Percentiles rank a stretch among this genome's conserved stretches.
phyloP scores from a whole-genome alignment of 2,888 invertebrate genomes.

The Cryptus viduatorius region DNA sequence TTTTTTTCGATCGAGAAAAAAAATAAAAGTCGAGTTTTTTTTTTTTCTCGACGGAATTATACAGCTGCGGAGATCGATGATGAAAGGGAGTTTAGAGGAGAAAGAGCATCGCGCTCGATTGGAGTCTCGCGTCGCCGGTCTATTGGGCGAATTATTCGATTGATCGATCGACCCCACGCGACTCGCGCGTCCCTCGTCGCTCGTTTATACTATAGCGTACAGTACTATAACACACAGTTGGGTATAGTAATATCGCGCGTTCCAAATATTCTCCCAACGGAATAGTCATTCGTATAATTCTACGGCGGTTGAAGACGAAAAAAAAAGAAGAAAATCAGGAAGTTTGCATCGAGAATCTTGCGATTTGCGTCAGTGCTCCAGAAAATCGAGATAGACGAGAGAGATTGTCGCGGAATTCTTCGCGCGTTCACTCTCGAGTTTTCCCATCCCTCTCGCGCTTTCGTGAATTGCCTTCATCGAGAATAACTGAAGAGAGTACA shows the following conservation, averaged over 20 bases:
- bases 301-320: no score
- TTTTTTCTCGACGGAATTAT: background rate
- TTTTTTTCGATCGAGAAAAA: background rate
- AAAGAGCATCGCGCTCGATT: conserved; percentile 39
- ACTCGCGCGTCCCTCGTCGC: conserved; percentile 42
- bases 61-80: conserved; percentile 20
- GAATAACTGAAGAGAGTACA: conserved; percentile 50
- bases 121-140: conserved; percentile 39
- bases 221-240: background rate
- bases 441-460: background rate
- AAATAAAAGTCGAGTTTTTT: background rate
- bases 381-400: background rate
- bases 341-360: background rate
- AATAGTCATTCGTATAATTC: no score
- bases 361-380: background rate
- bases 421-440: conserved; percentile 2
- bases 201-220: conserved; percentile 20
- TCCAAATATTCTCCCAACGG: conserved; percentile 1
- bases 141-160: conserved; percentile 64
- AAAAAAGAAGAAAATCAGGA: no score
- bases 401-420: conserved; percentile 49
- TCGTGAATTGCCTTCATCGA: conserved; percentile 39
- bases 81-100: conserved; percentile 24
- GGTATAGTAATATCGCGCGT: background rate
- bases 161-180: conserved; percentile 65